Evolutionary conservation across 1,140 invertebrate species (phyloP).

Genomic region (Euborellia annulipes): DNA sequence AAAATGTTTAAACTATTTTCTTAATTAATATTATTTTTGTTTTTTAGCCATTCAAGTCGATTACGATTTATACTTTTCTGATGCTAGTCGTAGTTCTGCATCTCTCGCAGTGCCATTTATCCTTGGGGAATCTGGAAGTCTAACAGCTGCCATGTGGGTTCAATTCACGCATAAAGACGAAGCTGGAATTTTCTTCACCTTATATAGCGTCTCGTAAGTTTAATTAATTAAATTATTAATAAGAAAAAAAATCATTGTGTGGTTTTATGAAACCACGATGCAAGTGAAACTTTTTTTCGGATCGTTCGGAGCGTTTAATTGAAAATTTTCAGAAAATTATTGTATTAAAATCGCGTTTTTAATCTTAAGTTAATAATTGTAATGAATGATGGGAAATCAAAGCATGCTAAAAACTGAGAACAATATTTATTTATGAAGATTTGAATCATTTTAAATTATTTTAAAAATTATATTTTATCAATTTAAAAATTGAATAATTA

Average conservation of each 20-base stretch:
- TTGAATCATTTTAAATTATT: too few species aligned
- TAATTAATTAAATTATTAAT: too few species aligned
- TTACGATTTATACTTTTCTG: slow-evolving; percentile 89
- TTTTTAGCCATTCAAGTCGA: slow-evolving; percentile 79
- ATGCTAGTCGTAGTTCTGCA: slow-evolving; percentile 71
- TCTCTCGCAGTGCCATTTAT: slow-evolving; percentile 81
- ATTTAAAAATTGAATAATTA: too few species aligned
- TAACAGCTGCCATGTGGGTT: slow-evolving; percentile 91
- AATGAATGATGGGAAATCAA: neutral
- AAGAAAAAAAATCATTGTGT: too few species aligned
- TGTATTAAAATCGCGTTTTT: too few species aligned
- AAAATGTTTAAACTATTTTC: neutral
- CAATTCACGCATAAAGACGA: slow-evolving; percentile 82
- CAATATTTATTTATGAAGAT: too few species aligned
- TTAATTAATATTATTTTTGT: slow-evolving; percentile 9
- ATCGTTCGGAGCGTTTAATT: too few species aligned
- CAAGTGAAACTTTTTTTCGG: too few species aligned
- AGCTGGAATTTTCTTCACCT: slow-evolving; percentile 81
- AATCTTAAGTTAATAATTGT: neutral
- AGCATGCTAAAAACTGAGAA: too few species aligned
- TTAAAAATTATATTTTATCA: too few species aligned
- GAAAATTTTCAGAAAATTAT: too few species aligned
- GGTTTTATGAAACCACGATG: too few species aligned
- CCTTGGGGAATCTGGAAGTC: slow-evolving; percentile 51
- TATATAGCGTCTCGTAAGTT: slow-evolving; percentile 70